Evolutionary conservation across 2,888 invertebrate species (phyloP), one percentile per base, ranked within the genome.

Genomic region (Mimachlamys varia): DNA sequence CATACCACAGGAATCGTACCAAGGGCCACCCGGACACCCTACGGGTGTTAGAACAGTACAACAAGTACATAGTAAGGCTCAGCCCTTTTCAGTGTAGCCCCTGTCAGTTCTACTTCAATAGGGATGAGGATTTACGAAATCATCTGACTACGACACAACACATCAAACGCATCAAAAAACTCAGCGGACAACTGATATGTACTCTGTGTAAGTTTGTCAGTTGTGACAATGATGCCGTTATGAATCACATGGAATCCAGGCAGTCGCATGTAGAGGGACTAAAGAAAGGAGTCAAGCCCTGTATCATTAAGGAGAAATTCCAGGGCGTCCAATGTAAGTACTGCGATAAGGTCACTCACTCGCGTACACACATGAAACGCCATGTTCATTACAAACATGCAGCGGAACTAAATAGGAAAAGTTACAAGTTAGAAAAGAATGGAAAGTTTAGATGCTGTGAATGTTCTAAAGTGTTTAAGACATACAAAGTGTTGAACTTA

Each of bases 11-110:
- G 94, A 97, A 98, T 92, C 98, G 98, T 95, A 97, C 88, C 97
- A 97, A 92, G 55, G 93, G 91, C 12, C 94, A 95, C 92, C 97
- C 97, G 5, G 97, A 97, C 50, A 97, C 97, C 17, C 92, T 95
- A 53, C 89, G 97, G 89, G 97, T 98, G 95, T 97, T 98, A 89
- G 97, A 98, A 55, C 97, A 98, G 90, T 98, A 98, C 96, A 98
- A 98, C 95, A 97, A 97, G 92, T 98, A 98, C 91, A 98, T 99
- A 92, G 98, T 98, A 12, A 97, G 98, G 91, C 98, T 98, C 94
- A 98, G 98, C 88, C 98, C 98, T 0, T 99, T 98, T 95, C 98
- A 98, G 96, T 99, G 99, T 96, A 97, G 97, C 87, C 97, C 98
- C 22, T 99, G 99, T 96, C 98, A 98, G 91, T 99, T 98, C 96